Conservation (phyloP, 2,113 vertebrate species). For the Bombycilla garrulus region DNA sequence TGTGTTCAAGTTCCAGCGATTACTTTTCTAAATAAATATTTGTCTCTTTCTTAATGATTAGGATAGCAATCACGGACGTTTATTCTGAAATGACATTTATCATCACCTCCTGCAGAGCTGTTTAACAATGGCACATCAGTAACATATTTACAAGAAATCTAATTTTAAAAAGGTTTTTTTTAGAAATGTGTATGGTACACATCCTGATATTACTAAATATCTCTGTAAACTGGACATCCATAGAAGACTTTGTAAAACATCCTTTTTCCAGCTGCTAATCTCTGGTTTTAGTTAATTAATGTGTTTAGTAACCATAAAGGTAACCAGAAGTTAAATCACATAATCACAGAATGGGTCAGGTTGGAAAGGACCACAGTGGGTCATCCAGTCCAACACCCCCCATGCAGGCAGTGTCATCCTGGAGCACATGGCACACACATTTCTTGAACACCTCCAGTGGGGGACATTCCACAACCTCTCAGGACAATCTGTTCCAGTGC, state of each 20-base stretch:
- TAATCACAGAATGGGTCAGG: neutral
- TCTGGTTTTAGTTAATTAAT: neutral
- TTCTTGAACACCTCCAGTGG: neutral
- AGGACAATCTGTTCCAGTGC: neutral
- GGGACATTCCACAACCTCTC: neutral
- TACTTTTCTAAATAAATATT: constrained; percentile 47
- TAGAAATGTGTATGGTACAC: neutral
- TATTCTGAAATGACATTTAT: neutral
- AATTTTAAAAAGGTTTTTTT: neutral
- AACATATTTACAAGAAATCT: neutral
- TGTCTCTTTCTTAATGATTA: constrained; percentile 17
- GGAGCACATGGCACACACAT: neutral
- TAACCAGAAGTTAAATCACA: neutral
- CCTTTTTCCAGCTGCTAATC: neutral
- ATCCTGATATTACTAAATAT: neutral
- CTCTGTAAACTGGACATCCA: neutral
- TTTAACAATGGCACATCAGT: neutral
- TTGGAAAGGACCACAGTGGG: neutral
- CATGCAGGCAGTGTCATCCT: neutral
- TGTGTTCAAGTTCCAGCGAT: neutral
- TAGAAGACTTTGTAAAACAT: neutral
- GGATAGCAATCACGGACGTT: neutral
- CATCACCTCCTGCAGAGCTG: neutral
- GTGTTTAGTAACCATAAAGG: neutral
- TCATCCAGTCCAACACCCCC: neutral